Base-by-base conservation (phyloP, 2,113 vertebrate genomes). In the Philantomba maxwellii region DNA sequence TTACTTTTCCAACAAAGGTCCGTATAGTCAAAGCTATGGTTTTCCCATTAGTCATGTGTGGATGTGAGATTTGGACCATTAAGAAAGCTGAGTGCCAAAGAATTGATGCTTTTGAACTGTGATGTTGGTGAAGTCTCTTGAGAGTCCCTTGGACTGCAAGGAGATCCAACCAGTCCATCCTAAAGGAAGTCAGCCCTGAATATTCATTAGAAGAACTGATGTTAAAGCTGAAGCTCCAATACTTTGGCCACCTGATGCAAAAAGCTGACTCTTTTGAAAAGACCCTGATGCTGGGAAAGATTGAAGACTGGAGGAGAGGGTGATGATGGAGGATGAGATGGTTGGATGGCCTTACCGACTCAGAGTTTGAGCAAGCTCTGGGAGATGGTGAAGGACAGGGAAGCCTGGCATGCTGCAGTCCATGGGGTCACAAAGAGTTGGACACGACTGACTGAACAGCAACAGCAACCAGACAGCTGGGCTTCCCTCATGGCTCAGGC, bases 381-480 rank as follows among this genome's bases (percentile, higher is more conserved):
- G 10, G 66, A 70, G 66, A 39, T 70, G n/a, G n/a, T 70, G 10
- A 70, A 70, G n/a, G n/a, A 70, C n/a, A 70, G 19, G 64, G 9
- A 70, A 70, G 19, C 64, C 64, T 70, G 17, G n/a, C 1, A 0
- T 70, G 64, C 64, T 21, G 19, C 9, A 11, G n/a, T 23, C n/a
- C n/a, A 39, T 23, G 5, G 66, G 19, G n/a, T 70, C 2, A 0
- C n/a, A 70, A 70, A 70, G 10, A 70, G 66, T 6, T 23, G 5
- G n/a, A 23, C 66, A 39, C 0, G 0, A 39, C n/a, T 70, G 66
- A 39, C 5, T 70, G n/a, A 39, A 39, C 5, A 70, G 19, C n/a
- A 70, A 70, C 21, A 43, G 14, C 10, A 13, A 25, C 21, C 70
- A 43, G 36, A 43, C 23, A 26, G 25, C 70, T 43, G 70, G 70